Evolutionary conservation across 2,888 invertebrate species (phyloP).

Genomic region (Drosophila pseudotakahashii): DNA sequence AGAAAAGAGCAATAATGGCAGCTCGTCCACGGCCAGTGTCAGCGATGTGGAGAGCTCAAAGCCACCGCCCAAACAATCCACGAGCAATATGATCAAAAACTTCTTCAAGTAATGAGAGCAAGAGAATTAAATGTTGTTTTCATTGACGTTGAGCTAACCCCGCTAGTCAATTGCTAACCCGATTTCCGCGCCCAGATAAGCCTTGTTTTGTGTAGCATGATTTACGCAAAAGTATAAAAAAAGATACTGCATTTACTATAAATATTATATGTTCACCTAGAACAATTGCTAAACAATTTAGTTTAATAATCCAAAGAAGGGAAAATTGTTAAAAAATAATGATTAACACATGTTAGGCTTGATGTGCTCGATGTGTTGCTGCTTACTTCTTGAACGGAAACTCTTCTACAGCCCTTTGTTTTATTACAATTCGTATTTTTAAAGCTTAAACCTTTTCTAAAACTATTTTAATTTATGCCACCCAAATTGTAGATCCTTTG

Average conservation of each 20-base stretch:
- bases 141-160: constrained; percentile 45
- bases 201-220: constrained; percentile 51
- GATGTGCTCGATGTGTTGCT: not conserved
- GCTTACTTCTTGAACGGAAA: not conserved
- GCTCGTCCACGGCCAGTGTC: constrained; percentile 57
- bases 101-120: constrained; percentile 93
- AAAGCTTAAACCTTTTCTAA: not conserved
- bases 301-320: too few relatives aligned
- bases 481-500: constrained; percentile 90
- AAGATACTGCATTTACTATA: not conserved
- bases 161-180: constrained; percentile 49
- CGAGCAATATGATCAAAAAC: constrained; percentile 96
- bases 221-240: not conserved
- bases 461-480: not conserved
- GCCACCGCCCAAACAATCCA: constrained; percentile 89
- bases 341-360: not conserved
- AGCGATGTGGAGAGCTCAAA: constrained; percentile 82
- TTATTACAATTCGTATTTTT: not conserved
- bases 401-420: not conserved
- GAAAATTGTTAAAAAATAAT: too few relatives aligned
- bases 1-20: constrained; percentile 64
- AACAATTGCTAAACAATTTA: too few relatives aligned
- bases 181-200: not conserved
- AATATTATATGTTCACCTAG: too few relatives aligned
- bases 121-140: constrained; percentile 6